Evolutionary conservation across 2,888 invertebrate genomes (phyloP).

Genomic region (Mesorhabditis belari): DNA sequence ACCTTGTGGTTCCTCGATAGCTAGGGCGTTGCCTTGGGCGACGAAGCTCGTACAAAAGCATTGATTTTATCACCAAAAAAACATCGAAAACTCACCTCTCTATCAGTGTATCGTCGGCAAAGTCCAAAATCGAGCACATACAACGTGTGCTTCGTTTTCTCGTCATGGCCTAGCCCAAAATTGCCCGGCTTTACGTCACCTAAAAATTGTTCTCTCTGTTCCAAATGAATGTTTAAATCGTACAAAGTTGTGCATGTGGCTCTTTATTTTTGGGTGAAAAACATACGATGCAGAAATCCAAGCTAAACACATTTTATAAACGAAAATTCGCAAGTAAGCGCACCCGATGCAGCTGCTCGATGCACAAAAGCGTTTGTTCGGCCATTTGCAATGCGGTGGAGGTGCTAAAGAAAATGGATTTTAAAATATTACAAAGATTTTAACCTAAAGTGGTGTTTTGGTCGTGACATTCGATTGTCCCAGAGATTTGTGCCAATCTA

Average conservation of each 20-base stretch:
- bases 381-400: constrained; percentile 28
- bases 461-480: constrained; percentile 33
- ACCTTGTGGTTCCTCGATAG: constrained; percentile 41
- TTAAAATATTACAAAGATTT: no score
- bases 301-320: constrained; percentile 12
- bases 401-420: no score
- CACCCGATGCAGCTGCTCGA: constrained; percentile 31
- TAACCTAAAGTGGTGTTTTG: constrained; percentile 16
- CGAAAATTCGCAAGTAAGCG: background rate
- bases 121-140: constrained; percentile 45
- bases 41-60: constrained; percentile 29
- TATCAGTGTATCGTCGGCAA: constrained; percentile 30
- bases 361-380: constrained; percentile 22
- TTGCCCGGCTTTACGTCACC: constrained; percentile 39
- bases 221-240: no score
- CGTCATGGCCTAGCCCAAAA: constrained; percentile 31
- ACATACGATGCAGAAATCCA: constrained; percentile 42
- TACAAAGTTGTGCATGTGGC: no score
- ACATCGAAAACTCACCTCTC: constrained; percentile 4
- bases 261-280: no score
- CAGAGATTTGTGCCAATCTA: constrained; percentile 40
- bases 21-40: constrained; percentile 29
- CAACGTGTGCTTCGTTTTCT: constrained; percentile 27
- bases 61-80: background rate
- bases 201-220: no score